Base-by-base conservation (phyloP, 2,113 vertebrate genomes). In the Procavia capensis region DNA sequence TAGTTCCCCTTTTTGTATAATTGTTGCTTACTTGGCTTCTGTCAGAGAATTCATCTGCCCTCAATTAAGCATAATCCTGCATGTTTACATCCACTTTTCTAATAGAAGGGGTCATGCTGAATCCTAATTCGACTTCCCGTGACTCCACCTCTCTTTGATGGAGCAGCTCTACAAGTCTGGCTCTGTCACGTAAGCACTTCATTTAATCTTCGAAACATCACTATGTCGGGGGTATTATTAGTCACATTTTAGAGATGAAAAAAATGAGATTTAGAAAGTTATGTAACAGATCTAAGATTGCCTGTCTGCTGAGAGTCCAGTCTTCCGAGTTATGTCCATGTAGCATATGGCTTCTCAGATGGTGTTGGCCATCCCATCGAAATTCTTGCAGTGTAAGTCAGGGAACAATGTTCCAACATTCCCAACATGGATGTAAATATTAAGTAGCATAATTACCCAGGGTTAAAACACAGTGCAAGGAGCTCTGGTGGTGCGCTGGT, bases 21-120 rank as follows among this genome's bases (percentile, higher is more conserved):
- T 72, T 89, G 57, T 43, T 89, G 79, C 93, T 96, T 94, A 74
- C 82, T 87, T 54, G 54, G 96, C 78, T 89, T 94, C 87, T 90
- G 64, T 95, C 93, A 92, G 83, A 90, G 39, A 94, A 89, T 34
- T 93, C 63, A 64, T 86, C 94, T 97, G 79, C 50, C 57, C 87
- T 95, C 93, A 91, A 66, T 88, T 92, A 97, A 86, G 34, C 31
- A 75, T 66, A 84, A 94, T 90, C 47, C 86, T 83, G 41, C 63
- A 84, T 57, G 76, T 88, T 83, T 59, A 41, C n/a, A 24, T 66
- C 93, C 96, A 61, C 75, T 80, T 91, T 57, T 93, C 43, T 86
- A 91, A 89, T 66, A 91, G 66, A 91, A 90, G 22, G 80, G 90
- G 74, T 93, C 39, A 72, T 20, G 29, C 7, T 72, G 87, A 95